These are phyloP conservation scores for Cichlasoma orientale DNA, from an alignment of 2,797 vertebrate species.

Conservation along the genomic window DNA sequence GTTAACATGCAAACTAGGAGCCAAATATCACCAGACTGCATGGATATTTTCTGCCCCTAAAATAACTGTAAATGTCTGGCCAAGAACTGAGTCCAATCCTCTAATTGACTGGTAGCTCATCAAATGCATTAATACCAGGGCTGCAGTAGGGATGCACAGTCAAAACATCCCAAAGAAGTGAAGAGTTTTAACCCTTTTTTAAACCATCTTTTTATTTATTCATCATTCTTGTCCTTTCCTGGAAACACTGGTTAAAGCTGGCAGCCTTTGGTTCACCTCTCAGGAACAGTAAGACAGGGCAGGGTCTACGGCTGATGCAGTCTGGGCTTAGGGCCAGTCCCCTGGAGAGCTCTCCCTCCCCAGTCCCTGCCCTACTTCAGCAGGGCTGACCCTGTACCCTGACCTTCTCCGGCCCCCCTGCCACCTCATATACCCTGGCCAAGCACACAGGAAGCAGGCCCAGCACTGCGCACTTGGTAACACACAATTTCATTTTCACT, in stretches of 20 bases:
- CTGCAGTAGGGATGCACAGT: background rate
- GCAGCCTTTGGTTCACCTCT: slow-evolving; percentile 26
- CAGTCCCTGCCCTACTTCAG: slow-evolving; percentile 42
- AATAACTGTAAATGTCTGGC: slow-evolving; percentile 60
- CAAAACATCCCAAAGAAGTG: background rate
- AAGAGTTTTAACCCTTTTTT: background rate
- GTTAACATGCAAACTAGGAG: slow-evolving; percentile 69
- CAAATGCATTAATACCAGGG: slow-evolving; percentile 35
- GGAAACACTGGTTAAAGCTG: background rate
- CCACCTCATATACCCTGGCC: slow-evolving; percentile 34
- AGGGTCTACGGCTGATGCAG: slow-evolving; percentile 40
- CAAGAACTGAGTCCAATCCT: slow-evolving; percentile 51
- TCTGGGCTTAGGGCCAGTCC: slow-evolving; percentile 58
- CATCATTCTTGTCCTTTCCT: background rate
- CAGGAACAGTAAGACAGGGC: slow-evolving; percentile 12
- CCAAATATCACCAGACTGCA: slow-evolving; percentile 70
- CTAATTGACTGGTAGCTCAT: slow-evolving; percentile 42
- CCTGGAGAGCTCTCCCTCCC: slow-evolving; percentile 57
- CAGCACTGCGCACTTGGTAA: slow-evolving; percentile 34
- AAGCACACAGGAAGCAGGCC: slow-evolving; percentile 45
- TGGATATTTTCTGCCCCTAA: slow-evolving; percentile 58
- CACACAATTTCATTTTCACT: slow-evolving; percentile 25
- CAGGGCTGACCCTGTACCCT: slow-evolving; percentile 54
- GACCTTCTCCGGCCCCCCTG: slow-evolving; percentile 59
- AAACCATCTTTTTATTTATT: background rate